A percentile compares a stretch with the other conserved stretches of the same genome.
Evolutionary conservation across 2,797 vertebrate species (phyloP).

Genomic region (Sciaenops ocellatus): DNA sequence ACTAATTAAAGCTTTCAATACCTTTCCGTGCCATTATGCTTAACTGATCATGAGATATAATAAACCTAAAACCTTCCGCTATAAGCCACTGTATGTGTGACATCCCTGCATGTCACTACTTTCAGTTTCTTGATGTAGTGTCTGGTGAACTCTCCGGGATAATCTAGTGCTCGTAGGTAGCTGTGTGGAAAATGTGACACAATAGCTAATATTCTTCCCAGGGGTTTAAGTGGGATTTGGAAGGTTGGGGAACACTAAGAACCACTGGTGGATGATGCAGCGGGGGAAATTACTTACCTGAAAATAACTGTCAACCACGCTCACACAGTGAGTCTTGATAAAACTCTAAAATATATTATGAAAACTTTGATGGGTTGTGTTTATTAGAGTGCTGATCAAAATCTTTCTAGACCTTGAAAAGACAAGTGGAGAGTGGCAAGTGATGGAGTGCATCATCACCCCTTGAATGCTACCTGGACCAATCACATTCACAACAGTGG

Average conservation of each 20-base stretch:
- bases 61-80: slow-evolving; percentile 23
- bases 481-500: slow-evolving; percentile 1
- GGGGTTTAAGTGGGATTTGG: slow-evolving; percentile 52
- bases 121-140: slow-evolving; percentile 28
- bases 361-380: slow-evolving; percentile 5
- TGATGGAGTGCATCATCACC: neutral
- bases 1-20: neutral
- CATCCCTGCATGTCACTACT: slow-evolving; percentile 1
- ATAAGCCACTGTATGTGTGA: slow-evolving; percentile 17
- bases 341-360: slow-evolving; percentile 26
- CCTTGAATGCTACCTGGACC: neutral
- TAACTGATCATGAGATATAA: slow-evolving; percentile 3
- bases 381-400: slow-evolving; percentile 30
- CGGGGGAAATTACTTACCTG: slow-evolving; percentile 42
- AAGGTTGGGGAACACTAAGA: slow-evolving; percentile 55
- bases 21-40: neutral
- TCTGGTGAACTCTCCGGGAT: slow-evolving; percentile 47
- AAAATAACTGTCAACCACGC: slow-evolving; percentile 42
- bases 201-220: slow-evolving; percentile 49
- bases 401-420: neutral
- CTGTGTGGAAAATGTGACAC: slow-evolving; percentile 52
- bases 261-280: slow-evolving; percentile 36
- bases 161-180: slow-evolving; percentile 42
- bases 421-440: neutral
- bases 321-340: slow-evolving; percentile 27